Base-by-base conservation (phyloP, 2,113 vertebrate species). In the Gymnogyps californianus region DNA sequence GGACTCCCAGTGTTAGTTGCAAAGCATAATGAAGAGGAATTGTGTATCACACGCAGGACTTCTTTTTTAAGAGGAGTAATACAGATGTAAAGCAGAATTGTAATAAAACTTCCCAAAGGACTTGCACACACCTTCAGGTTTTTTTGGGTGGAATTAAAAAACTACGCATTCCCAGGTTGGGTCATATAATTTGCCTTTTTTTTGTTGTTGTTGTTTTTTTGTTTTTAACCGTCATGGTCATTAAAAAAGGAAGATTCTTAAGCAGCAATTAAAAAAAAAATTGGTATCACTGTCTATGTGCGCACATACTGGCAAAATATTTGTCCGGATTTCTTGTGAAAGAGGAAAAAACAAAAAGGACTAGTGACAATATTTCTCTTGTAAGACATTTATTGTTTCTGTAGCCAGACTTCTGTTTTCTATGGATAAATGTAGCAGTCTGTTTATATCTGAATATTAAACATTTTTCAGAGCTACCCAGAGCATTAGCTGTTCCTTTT, bases 331-430 rank as follows among this genome's bases (percentile, higher is more conserved):
- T 92, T 85, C 62, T 89, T 52, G 17, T 11, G 69, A 61, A 87
- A 81, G 52, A 75, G 52, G 24, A 19, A 32, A 52, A 71, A 90
- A 87, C 28, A 49, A 13, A 75, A 78, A 89, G 28, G 51, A 59
- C n/a, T 64, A n/a, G 69, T 44, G 52, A 25, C 25, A 29, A 2
- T 89, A 81, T 92, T 91, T 93, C 42, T 93, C n/a, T 65, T 64
- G 16, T 34, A 84, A 38, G 55, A 54, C 29, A 57, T 84, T 66
- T 81, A 87, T 62, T 92, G 72, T 89, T 95, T 86, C 71, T 82
- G 65, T 61, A 90, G 69, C 61, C 86, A 92, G 81, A 59, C 52
- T 96, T 89, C 72, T 95, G 66, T 90, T 95, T 90, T 80, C 84
- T 17, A 4, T 26, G 70, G 61, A 52, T 89, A 79, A 79, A 87